phyloP scores from a whole-genome alignment of 2,888 invertebrate species.

The Aproaerema taeniolella region DNA sequence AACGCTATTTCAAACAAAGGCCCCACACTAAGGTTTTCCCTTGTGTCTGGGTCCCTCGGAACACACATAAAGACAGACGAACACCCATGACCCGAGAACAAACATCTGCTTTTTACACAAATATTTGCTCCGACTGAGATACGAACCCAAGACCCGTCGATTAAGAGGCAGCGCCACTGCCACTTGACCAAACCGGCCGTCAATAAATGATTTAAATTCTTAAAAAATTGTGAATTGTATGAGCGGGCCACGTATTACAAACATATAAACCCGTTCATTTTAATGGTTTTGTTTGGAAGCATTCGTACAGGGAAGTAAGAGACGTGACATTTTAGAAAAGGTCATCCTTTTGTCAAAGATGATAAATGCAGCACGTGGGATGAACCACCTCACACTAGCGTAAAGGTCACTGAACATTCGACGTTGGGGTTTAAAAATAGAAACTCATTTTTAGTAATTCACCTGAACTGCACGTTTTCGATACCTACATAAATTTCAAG shows the following conservation, averaged over 20 bases:
- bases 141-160: too few species aligned
- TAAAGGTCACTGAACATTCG: slow-evolving; percentile 4
- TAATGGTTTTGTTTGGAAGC: neutral
- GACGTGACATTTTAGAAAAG: slow-evolving; percentile 4
- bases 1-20: neutral
- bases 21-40: too few species aligned
- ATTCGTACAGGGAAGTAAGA: neutral
- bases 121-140: too few species aligned
- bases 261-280: neutral
- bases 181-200: too few species aligned
- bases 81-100: too few species aligned
- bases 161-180: too few species aligned
- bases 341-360: slow-evolving; percentile 1
- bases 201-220: neutral
- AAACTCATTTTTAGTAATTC: neutral
- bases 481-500: neutral
- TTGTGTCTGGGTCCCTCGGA: too few species aligned
- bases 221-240: neutral
- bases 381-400: neutral
- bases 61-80: too few species aligned
- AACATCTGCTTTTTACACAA: too few species aligned
- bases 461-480: neutral
- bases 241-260: too few species aligned
- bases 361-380: slow-evolving; percentile 7
- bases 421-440: neutral